Percentiles rank a stretch among this genome's conserved stretches.
Evolutionary conservation across 2,797 vertebrate species (phyloP).

Genomic region (Nasua narica): DNA sequence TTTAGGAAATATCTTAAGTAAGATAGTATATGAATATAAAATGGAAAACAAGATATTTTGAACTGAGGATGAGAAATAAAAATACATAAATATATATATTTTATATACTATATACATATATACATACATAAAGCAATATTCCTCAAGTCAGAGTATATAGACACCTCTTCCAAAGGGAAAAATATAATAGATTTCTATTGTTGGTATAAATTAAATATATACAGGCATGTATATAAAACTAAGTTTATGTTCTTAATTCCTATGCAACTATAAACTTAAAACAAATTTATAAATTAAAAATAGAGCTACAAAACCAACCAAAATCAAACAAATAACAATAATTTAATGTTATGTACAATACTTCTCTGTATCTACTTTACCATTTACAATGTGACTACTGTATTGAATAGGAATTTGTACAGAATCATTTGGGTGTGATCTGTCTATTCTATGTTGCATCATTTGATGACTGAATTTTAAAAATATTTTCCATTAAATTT

Average conservation of each 20-base stretch:
- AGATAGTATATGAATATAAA: constrained; percentile 11
- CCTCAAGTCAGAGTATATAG: neutral
- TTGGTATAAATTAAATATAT: neutral
- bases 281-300: neutral
- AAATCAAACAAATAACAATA: neutral
- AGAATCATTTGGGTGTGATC: neutral
- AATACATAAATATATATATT: neutral
- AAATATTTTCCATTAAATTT: neutral
- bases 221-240: neutral
- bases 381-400: neutral
- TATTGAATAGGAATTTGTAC: neutral
- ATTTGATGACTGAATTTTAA: neutral
- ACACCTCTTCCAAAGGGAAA: neutral
- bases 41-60: neutral
- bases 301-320: neutral
- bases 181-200: neutral
- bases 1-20: neutral
- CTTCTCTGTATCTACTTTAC: neutral
- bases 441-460: neutral
- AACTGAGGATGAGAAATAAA: neutral
- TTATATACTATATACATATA: neutral
- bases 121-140: neutral
- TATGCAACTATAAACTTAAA: constrained; percentile 5
- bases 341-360: neutral
- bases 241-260: neutral